Percentiles rank a stretch among this genome's conserved stretches.
Evolutionary conservation across 2,113 vertebrate species (phyloP).

Genomic region (Apodemus sylvaticus): DNA sequence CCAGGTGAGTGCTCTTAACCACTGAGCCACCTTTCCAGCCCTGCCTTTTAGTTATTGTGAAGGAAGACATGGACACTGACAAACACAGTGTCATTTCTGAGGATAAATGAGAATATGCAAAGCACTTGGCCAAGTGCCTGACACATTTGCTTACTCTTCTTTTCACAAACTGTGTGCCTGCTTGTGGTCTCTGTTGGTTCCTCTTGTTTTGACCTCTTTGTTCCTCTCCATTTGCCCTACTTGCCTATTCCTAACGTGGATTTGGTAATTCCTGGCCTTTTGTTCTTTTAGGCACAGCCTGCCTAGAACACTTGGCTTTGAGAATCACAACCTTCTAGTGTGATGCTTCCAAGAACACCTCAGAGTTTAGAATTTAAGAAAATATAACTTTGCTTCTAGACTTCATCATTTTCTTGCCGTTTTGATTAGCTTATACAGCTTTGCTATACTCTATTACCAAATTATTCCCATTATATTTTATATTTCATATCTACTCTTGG

Average conservation of each 20-base stretch:
- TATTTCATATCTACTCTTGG: background rate
- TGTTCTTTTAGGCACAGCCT: background rate
- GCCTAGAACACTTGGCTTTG: background rate
- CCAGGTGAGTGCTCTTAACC: background rate
- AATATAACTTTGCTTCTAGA: background rate
- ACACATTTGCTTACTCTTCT: background rate
- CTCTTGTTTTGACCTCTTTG: too few relatives aligned
- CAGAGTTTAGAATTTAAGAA: conserved; percentile 5
- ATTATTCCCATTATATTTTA: background rate
- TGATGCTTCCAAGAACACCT: background rate
- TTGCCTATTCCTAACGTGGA: background rate
- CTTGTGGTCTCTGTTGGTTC: background rate
- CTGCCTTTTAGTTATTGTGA: background rate
- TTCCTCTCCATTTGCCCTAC: background rate
- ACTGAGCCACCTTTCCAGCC: background rate
- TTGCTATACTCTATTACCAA: background rate
- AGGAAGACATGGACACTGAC: background rate
- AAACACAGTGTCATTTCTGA: background rate
- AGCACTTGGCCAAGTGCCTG: background rate
- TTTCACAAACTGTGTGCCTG: background rate
- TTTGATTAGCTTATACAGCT: background rate
- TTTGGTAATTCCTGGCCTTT: background rate
- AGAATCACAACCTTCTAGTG: background rate
- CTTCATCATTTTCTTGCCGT: background rate
- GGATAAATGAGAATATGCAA: background rate